phyloP scores from a whole-genome alignment of 2,888 invertebrate species.

The Dryobotodes eremita region DNA sequence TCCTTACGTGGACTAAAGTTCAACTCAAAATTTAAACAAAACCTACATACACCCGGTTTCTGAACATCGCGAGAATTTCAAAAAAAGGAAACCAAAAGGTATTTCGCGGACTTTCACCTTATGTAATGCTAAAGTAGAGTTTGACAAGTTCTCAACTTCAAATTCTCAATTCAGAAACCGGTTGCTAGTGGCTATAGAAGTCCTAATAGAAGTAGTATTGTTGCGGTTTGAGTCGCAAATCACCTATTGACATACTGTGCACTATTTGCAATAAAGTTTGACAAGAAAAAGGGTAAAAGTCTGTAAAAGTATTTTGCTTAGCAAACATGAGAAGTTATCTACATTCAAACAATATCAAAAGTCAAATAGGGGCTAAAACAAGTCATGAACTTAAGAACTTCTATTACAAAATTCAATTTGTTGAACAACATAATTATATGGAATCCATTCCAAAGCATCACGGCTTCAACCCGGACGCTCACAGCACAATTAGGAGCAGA shows the following conservation, averaged over 20 bases:
- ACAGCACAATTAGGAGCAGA: constrained; percentile 81
- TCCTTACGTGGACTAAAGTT: not conserved
- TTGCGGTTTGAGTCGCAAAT: not conserved
- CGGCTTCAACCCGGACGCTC: constrained; percentile 58
- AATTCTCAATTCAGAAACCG: not conserved
- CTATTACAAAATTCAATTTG: constrained; percentile 51
- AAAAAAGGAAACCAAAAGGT: not conserved
- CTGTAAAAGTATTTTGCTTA: not conserved
- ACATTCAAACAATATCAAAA: not conserved
- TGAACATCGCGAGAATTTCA: not conserved
- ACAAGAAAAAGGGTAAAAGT: not conserved
- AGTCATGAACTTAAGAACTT: not conserved
- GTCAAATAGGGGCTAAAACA: not conserved
- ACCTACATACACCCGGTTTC: not conserved
- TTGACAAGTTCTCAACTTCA: not conserved
- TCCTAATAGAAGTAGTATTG: not conserved
- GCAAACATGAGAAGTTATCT: not conserved
- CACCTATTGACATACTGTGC: not conserved
- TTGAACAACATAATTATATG: constrained; percentile 49
- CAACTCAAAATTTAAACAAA: not conserved
- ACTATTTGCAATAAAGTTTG: not conserved
- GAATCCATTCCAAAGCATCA: constrained; percentile 47
- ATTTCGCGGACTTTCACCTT: not conserved
- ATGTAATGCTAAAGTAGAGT: too few species aligned
- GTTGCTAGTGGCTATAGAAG: not conserved